Conservation (phyloP, 2,888 invertebrate genomes). For the Acrobeloides nanus region DNA sequence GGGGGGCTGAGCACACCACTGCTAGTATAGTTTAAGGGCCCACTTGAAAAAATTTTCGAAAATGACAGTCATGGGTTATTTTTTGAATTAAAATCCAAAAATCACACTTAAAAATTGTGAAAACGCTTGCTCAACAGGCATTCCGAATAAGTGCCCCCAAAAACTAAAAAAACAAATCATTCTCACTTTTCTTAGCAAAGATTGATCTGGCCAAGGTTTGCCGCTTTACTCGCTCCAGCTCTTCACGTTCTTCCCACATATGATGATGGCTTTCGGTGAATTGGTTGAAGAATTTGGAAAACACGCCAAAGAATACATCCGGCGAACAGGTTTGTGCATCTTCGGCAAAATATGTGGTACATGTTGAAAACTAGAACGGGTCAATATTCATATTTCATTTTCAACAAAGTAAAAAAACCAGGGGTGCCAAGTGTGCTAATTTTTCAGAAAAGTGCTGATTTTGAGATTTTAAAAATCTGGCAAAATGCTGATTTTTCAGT, state of each 20-base stretch:
- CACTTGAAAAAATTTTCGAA: no score
- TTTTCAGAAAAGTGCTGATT: not conserved
- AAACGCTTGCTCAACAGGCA: not conserved
- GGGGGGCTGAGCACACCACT: no score
- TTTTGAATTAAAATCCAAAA: no score
- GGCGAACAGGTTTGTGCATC: constrained; percentile 30
- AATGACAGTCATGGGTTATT: no score
- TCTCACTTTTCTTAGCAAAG: constrained; percentile 39
- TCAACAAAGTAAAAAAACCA: no score
- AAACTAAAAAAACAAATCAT: constrained; percentile 6
- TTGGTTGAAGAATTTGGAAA: constrained; percentile 38
- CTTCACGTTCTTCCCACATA: constrained; percentile 42
- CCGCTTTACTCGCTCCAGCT: constrained; percentile 41
- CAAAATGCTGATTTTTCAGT: constrained; percentile 4
- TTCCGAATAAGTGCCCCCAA: not conserved
- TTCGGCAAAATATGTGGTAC: constrained; percentile 36
- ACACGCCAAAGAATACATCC: constrained; percentile 47
- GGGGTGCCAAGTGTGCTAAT: no score
- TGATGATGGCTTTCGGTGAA: constrained; percentile 32
- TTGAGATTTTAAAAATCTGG: not conserved
- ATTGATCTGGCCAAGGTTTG: constrained; percentile 45
- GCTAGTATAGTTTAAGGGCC: no score
- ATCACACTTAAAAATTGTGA: no score
- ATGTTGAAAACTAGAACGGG: constrained; percentile 38
- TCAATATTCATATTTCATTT: no score